Percentiles rank a stretch among this genome's conserved stretches.
Conservation (phyloP, 2,113 vertebrate genomes). For the Cyanoliseus patagonus region DNA sequence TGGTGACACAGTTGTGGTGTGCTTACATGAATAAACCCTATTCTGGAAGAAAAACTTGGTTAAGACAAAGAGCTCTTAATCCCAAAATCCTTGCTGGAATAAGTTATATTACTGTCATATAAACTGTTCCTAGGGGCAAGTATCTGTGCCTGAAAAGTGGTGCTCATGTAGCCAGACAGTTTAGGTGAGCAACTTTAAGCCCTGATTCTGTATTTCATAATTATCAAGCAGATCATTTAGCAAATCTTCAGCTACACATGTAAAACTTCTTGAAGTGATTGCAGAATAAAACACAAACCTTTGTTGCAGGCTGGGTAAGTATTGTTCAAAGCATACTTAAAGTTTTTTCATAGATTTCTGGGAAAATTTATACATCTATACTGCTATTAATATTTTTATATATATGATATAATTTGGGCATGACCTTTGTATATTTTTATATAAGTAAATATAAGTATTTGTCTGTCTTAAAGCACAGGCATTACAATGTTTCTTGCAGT, state of each 20-base stretch:
- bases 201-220: background rate
- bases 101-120: background rate
- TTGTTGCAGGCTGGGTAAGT: background rate
- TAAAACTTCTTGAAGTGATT: background rate
- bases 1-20: background rate
- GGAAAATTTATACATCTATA: background rate
- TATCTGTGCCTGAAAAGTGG: background rate
- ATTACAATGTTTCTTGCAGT: background rate
- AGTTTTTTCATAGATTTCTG: background rate
- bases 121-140: background rate
- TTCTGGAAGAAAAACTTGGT: background rate
- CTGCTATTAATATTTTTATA: background rate
- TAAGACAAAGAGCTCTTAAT: background rate
- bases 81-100: background rate
- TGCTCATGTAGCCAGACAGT: background rate
- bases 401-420: background rate
- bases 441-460: background rate
- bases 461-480: background rate
- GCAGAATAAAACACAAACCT: background rate
- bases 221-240: background rate
- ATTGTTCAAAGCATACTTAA: background rate
- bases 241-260: background rate
- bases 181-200: background rate
- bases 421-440: background rate
- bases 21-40: background rate